These are phyloP conservation scores for Apomyelois bistriatella DNA, from an alignment of 2,888 invertebrate species.

Conservation along the genomic window DNA sequence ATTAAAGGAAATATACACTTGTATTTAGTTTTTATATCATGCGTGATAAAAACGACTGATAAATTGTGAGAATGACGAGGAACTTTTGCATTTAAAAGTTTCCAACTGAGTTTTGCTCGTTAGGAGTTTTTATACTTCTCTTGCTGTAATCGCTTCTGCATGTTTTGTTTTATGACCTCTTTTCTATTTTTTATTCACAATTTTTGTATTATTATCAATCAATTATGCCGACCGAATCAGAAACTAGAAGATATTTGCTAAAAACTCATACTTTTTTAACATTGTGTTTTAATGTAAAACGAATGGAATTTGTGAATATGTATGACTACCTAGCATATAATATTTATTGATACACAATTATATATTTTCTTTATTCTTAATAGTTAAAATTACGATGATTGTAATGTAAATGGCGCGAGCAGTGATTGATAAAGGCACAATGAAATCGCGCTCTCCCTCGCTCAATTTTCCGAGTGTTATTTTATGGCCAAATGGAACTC, in stretches of 20 bases:
- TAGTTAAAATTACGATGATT: slow-evolving; percentile 35
- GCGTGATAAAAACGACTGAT: neutral
- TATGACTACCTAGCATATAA: too few relatives aligned
- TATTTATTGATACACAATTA: too few relatives aligned
- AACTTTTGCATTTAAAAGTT: slow-evolving; percentile 6
- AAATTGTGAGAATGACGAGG: neutral
- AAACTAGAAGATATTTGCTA: too few relatives aligned
- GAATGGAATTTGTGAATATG: too few relatives aligned
- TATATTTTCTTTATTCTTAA: too few relatives aligned
- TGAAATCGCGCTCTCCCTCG: slow-evolving; percentile 26
- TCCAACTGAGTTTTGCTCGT: slow-evolving; percentile 2
- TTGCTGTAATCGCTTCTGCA: neutral
- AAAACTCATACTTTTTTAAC: too few relatives aligned
- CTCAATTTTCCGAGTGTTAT: slow-evolving; percentile 26
- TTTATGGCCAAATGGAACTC: slow-evolving; percentile 30
- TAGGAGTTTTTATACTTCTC: neutral
- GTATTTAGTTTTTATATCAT: neutral
- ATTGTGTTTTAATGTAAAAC: too few relatives aligned
- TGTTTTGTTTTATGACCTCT: neutral
- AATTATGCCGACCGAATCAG: too few relatives aligned
- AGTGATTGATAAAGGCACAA: slow-evolving; percentile 32
- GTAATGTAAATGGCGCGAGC: slow-evolving; percentile 34
- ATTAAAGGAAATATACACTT: too few relatives aligned
- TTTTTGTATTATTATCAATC: too few relatives aligned
- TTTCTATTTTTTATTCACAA: slow-evolving; percentile 17